Percentiles rank a stretch among this genome's conserved stretches.
These are phyloP conservation scores for Scrobipalpa atriplicella DNA, from an alignment of 2,888 invertebrate species.

Conservation along the genomic window DNA sequence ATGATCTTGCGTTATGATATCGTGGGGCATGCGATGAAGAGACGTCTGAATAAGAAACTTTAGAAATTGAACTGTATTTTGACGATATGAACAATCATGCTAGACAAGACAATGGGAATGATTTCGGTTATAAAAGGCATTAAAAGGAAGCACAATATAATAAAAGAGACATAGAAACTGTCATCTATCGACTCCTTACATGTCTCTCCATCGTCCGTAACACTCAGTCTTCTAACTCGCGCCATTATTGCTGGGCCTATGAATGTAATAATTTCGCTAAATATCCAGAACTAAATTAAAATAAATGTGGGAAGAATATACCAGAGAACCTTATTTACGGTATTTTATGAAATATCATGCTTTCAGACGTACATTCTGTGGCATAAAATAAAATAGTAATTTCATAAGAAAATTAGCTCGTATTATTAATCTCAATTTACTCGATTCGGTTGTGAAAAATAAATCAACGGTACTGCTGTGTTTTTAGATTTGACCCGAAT, in stretches of 20 bases:
- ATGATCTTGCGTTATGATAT: neutral
- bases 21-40: conserved; percentile 2
- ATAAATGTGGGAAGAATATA: neutral
- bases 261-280: conserved; percentile 43
- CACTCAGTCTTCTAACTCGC: conserved; percentile 84
- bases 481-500: too few species aligned
- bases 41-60: neutral
- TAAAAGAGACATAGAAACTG: conserved; percentile 39
- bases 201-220: conserved; percentile 88
- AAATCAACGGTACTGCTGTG: too few species aligned
- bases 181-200: conserved; percentile 79
- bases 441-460: too few species aligned
- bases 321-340: too few species aligned
- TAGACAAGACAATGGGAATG: conserved; percentile 6
- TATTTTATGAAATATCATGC: too few species aligned
- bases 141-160: conserved; percentile 18
- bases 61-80: neutral
- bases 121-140: conserved; percentile 18
- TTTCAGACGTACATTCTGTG: too few species aligned
- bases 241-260: conserved; percentile 80
- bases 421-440: too few species aligned
- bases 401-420: neutral
- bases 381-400: neutral
- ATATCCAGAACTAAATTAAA: neutral
- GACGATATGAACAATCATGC: conserved; percentile 1